phyloP scores from a whole-genome alignment of 2,888 invertebrate species.

The Synergus umbraculus region DNA sequence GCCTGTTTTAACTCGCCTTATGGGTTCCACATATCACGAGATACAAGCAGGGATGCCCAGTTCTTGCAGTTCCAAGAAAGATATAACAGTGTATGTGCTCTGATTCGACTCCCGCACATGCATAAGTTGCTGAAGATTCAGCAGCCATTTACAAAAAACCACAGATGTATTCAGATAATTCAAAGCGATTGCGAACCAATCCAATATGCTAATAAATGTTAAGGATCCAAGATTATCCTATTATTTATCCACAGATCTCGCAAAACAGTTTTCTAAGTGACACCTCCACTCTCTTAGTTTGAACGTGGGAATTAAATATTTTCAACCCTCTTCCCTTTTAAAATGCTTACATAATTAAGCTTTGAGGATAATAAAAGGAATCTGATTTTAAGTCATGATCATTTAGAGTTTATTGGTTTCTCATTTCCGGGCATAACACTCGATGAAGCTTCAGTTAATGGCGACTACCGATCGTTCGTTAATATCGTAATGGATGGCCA shows the following conservation, averaged over 20 bases:
- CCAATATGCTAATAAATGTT: constrained; percentile 19
- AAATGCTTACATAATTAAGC: too few species aligned
- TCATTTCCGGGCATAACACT: constrained; percentile 44
- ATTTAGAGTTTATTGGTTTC: constrained; percentile 23
- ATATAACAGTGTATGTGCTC: constrained; percentile 10
- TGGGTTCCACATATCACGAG: constrained; percentile 33
- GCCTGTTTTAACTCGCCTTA: constrained; percentile 35
- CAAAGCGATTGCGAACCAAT: constrained; percentile 18
- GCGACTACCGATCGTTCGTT: constrained; percentile 52
- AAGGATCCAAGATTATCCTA: constrained; percentile 17
- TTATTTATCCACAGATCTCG: constrained; percentile 10
- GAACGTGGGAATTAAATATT: too few species aligned
- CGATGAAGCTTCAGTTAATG: constrained; percentile 51
- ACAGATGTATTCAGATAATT: constrained; percentile 30
- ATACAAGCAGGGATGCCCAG: constrained; percentile 15
- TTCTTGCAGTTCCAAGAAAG: constrained; percentile 24
- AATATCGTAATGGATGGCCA: constrained; percentile 58
- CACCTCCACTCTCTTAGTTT: too few species aligned
- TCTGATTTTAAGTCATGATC: constrained; percentile 8
- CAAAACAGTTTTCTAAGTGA: neutral
- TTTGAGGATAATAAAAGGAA: neutral
- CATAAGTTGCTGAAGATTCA: constrained; percentile 19
- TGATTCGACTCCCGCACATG: constrained; percentile 29
- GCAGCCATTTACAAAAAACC: constrained; percentile 19
- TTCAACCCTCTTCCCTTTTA: too few species aligned